Base-by-base conservation (phyloP, 2,888 invertebrate genomes). In the Oxyteleia sp. region DNA sequence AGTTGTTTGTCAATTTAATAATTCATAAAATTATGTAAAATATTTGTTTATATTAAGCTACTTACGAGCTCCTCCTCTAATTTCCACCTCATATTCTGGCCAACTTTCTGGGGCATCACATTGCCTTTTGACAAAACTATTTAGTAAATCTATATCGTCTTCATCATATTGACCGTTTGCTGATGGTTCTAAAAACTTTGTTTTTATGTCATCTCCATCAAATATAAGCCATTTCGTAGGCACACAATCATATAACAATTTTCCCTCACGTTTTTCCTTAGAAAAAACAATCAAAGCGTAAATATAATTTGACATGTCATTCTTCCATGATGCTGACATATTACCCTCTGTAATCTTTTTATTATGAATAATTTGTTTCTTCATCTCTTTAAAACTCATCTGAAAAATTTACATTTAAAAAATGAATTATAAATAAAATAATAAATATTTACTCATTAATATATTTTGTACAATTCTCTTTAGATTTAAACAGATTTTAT, bases 21-120 rank as follows among this genome's bases (percentile, higher is more conserved):
- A 26, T 26, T n/a, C n/a, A n/a, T n/a, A n/a, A n/a, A n/a, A n/a
- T n/a, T n/a, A n/a, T 26, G 26, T 26, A 26, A 2, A 26, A 26
- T 26, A 5, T 26, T 20, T 49, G 2, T 29, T 29, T 7, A 13
- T 29, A 53, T 29, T 53, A 32, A 18, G 15, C 8, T 32, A 35
- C 51, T 66, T 66, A 66, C 51, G 1, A 15, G 66, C 66, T 23
- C 51, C 51, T 26, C 66, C 51, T 23, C 49, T 10, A 7, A 66
- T 41, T 41, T 66, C 23, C 0, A 66, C 51, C 26, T 66, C 51
- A 18, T 66, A 66, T 15, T 38, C n/a, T n/a, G 66, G 66, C 66
- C 66, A 66, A 66, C 18, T 11, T 38, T 66, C 51, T 15, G 51
- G 66, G 7, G 64, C 16, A 64, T 64, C 38, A 3, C 7, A 15